Percentiles rank a stretch among this genome's conserved stretches.
Evolutionary conservation across 2,113 vertebrate species (phyloP).

Genomic region (Lamprologus sp.): DNA sequence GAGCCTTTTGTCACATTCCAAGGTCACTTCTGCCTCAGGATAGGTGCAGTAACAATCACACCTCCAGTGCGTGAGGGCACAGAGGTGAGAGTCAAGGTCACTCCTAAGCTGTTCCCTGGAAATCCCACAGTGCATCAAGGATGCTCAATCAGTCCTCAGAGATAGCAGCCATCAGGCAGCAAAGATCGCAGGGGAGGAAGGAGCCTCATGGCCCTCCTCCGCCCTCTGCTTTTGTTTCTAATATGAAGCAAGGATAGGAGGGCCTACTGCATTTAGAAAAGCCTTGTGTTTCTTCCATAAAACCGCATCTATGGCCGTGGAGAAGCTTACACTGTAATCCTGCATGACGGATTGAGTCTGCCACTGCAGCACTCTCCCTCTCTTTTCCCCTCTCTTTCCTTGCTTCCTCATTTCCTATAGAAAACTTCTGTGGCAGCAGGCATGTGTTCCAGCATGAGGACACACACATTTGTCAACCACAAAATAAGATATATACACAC

Average conservation of each 20-base stretch:
- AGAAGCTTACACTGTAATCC: conserved; percentile 72
- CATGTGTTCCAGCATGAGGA: neutral
- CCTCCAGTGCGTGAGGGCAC: neutral
- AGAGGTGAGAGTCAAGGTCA: neutral
- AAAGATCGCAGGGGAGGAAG: conserved; percentile 10
- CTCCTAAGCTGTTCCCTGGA: neutral
- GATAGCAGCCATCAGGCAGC: neutral
- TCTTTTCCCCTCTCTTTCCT: conserved; percentile 25
- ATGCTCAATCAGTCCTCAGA: neutral
- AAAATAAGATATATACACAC: neutral
- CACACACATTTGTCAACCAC: conserved; percentile 5
- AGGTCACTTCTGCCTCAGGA: conserved; percentile 26
- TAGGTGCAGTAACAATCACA: conserved; percentile 8
- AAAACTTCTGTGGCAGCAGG: conserved; percentile 26
- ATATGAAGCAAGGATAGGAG: conserved; percentile 32
- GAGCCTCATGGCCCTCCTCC: conserved; percentile 3
- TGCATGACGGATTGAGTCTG: conserved; percentile 72
- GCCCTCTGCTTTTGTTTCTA: conserved; percentile 48
- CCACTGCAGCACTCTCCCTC: conserved; percentile 42
- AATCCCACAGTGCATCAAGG: neutral
- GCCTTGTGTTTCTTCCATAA: conserved; percentile 59
- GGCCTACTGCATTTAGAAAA: conserved; percentile 51
- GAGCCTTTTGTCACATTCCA: neutral
- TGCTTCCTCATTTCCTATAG: conserved; percentile 21
- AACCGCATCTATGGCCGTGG: conserved; percentile 62